Base-by-base conservation (phyloP, 2,888 invertebrate genomes). In the Lingula anatina region DNA sequence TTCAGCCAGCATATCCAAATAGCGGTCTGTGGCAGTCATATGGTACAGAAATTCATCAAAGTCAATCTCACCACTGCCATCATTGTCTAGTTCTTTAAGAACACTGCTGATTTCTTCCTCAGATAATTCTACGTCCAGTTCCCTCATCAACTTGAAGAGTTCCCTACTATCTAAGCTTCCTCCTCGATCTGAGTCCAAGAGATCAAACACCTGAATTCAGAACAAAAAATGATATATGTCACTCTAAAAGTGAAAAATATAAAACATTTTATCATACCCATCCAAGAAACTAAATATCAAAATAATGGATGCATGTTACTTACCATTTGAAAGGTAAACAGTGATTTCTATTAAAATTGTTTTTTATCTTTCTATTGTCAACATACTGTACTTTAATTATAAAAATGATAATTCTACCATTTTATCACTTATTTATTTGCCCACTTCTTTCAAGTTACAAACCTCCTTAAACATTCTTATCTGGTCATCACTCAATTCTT, bases 31-130 rank as follows among this genome's bases (percentile, higher is more conserved):
- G 7, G 54, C 51, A 2, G 61, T 57, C 59, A 68, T 66, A 36
- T 62, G 57, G 31, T 47, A 58, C 15, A 66, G 55, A 47, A 68
- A 66, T 42, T 68, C 68, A 42, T 68, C 65, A 49, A 68, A 66
- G 46, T 65, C 60, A 26, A 68, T 66, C 37, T 57, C 59, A 3
- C 65, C 66, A 44, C 60, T 62, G 5, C 62, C 63, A 51, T 65
- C 62, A 31, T 63, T 60, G 50, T 65, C 65, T 5, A 65, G 55
- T 24, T 56, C 59, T 18, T 54, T 57, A 4, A 68, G 52, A 4
- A 64, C 59, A 9, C 51, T 44, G 18, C 61, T 57, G 1, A 66
- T 65, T 44, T 67, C 68, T 20, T 60, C 57, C 47, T 51, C 41
- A 0, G 60, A 59, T 25, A 68, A 57, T 12, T 57, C 62, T 28